A percentile compares a stretch with the other conserved stretches of the same genome.
These are phyloP conservation scores for Polydrusus tereticollis DNA, from an alignment of 2,888 invertebrate genomes.

Conservation along the genomic window DNA sequence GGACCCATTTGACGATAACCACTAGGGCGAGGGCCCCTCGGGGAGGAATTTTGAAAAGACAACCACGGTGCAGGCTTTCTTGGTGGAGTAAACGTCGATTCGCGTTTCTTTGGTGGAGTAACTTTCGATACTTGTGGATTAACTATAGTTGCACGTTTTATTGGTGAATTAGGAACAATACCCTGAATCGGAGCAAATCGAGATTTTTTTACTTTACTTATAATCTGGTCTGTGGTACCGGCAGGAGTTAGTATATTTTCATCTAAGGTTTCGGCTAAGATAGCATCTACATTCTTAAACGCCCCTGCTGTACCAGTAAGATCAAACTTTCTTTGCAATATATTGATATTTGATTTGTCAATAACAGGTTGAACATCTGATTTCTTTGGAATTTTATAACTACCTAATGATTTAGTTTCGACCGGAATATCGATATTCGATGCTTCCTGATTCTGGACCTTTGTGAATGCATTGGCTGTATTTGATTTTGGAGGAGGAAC, in stretches of 20 bases:
- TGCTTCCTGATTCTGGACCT: not conserved
- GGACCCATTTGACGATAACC: not conserved
- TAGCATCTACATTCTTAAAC: not conserved
- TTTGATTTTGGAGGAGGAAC: not conserved
- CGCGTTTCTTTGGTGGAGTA: not conserved
- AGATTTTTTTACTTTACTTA: not conserved
- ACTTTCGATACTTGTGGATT: not conserved
- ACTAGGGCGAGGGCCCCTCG: not conserved
- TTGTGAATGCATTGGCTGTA: not conserved
- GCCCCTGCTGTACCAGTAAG: not conserved
- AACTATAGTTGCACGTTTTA: not conserved
- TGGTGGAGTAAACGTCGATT: not conserved
- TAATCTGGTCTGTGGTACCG: not conserved
- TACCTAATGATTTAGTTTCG: not conserved
- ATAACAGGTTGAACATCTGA: not conserved
- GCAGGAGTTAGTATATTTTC: not conserved
- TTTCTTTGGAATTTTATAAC: conserved; percentile 25
- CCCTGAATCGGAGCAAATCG: not conserved
- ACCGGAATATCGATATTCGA: not conserved
- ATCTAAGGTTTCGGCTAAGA: not conserved
- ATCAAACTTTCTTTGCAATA: not conserved
- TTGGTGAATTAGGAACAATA: not conserved
- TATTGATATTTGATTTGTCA: not conserved
- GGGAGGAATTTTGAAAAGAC: not conserved
- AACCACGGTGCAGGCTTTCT: not conserved